phyloP scores from a whole-genome alignment of 2,797 vertebrate genomes.

The Phrynocephalus forsythii region DNA sequence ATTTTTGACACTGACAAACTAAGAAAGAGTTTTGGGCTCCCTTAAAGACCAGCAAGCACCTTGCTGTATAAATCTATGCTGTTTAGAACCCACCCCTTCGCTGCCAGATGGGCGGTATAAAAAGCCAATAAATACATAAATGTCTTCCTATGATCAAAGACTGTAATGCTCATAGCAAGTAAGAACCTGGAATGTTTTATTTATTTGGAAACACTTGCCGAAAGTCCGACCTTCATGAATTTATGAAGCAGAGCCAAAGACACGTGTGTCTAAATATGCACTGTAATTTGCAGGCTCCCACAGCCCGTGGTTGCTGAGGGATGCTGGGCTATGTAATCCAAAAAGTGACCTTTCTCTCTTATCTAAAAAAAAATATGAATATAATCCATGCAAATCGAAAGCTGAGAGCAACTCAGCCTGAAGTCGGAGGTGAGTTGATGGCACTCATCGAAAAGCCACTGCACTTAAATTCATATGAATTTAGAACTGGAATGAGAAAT shows the following conservation, averaged over 20 bases:
- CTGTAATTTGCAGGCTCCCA: too few relatives aligned
- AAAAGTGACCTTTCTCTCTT: not conserved
- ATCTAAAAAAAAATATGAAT: not conserved
- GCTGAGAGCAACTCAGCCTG: too few relatives aligned
- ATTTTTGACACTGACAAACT: not conserved
- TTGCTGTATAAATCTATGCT: not conserved
- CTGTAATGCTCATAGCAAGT: not conserved
- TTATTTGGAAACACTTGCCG: conserved; percentile 8
- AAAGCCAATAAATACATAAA: not conserved
- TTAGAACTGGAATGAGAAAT: conserved; percentile 8
- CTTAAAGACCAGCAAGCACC: not conserved
- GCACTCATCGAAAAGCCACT: not conserved
- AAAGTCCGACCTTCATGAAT: not conserved
- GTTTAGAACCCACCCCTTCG: not conserved
- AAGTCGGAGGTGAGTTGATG: too few relatives aligned
- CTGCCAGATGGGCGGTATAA: too few relatives aligned
- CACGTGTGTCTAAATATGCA: not conserved
- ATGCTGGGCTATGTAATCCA: too few relatives aligned
- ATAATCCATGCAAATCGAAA: not conserved
- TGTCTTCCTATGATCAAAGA: not conserved
- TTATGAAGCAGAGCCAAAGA: not conserved
- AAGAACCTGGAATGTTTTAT: conserved; percentile 4
- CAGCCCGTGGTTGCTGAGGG: too few relatives aligned
- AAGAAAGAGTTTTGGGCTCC: not conserved
- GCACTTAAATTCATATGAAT: not conserved